Evolutionary conservation across 2,113 vertebrate genomes (phyloP).

Genomic region (Oncorhynchus clarkii): DNA sequence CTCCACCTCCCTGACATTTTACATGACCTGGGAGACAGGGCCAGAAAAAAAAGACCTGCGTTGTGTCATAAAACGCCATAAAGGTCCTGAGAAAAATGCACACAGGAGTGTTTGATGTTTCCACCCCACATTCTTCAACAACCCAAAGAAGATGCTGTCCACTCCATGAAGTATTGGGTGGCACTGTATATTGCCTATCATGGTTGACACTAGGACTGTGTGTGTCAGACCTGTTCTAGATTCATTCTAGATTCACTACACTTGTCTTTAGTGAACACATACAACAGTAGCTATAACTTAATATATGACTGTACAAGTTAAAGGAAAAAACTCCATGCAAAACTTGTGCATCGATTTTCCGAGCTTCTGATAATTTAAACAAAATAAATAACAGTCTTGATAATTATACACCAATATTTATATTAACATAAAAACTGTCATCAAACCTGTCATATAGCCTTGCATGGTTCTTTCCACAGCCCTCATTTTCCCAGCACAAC

Average conservation of each 20-base stretch:
- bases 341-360: too few relatives aligned
- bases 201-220: too few relatives aligned
- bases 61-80: slow-evolving; percentile 60
- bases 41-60: slow-evolving; percentile 32
- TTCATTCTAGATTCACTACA: not conserved
- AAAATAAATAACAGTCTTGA: too few relatives aligned
- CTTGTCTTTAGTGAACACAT: not conserved
- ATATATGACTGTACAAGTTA: too few relatives aligned
- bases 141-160: slow-evolving; percentile 14
- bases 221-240: not conserved
- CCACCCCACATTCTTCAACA: slow-evolving; percentile 30
- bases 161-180: not conserved
- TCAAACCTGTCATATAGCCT: not conserved
- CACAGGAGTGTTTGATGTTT: slow-evolving; percentile 54
- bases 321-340: not conserved
- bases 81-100: slow-evolving; percentile 30
- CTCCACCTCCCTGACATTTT: slow-evolving; percentile 57
- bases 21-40: slow-evolving; percentile 49
- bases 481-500: slow-evolving; percentile 15
- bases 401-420: not conserved
- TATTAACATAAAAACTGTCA: not conserved
- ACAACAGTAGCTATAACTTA: too few relatives aligned
- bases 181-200: not conserved
- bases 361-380: too few relatives aligned
- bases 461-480: not conserved